These are phyloP conservation scores for Drosophila parthenogenetica DNA, from an alignment of 2,888 invertebrate species.

Conservation along the genomic window DNA sequence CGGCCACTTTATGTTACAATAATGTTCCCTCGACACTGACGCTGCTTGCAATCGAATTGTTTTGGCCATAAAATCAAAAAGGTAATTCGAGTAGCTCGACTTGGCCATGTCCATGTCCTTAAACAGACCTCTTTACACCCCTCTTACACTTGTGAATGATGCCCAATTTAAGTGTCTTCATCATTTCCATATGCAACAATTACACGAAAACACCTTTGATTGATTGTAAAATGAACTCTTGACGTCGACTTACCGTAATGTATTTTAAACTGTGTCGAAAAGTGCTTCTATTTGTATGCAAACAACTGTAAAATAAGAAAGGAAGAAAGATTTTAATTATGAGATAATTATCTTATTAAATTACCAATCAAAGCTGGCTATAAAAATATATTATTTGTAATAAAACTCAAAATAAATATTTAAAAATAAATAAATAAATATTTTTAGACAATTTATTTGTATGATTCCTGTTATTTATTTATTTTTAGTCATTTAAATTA, in stretches of 20 bases:
- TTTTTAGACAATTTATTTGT: too few species aligned
- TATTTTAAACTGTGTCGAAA: background rate
- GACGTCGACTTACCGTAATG: slow-evolving; percentile 30
- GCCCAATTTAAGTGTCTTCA: background rate
- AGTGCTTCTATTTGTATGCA: background rate
- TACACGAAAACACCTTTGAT: background rate
- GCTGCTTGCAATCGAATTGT: slow-evolving; percentile 76
- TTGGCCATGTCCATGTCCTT: slow-evolving; percentile 15
- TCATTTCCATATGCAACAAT: slow-evolving; percentile 17
- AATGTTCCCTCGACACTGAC: slow-evolving; percentile 78
- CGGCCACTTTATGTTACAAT: slow-evolving; percentile 81
- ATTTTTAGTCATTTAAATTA: too few species aligned
- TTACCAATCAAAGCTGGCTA: background rate
- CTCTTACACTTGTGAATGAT: background rate
- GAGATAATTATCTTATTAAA: background rate
- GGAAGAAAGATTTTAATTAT: background rate
- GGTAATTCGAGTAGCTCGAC: slow-evolving; percentile 67
- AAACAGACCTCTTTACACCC: background rate
- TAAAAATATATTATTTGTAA: too few species aligned
- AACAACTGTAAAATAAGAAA: slow-evolving; percentile 16
- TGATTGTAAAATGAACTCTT: background rate
- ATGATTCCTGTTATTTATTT: too few species aligned
- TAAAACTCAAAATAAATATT: too few species aligned
- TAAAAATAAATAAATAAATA: too few species aligned
- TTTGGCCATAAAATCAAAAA: slow-evolving; percentile 82